A percentile compares a stretch with the other conserved stretches of the same genome.
phyloP scores from a whole-genome alignment of 2,888 invertebrate species.

The Apodemia duryi region DNA sequence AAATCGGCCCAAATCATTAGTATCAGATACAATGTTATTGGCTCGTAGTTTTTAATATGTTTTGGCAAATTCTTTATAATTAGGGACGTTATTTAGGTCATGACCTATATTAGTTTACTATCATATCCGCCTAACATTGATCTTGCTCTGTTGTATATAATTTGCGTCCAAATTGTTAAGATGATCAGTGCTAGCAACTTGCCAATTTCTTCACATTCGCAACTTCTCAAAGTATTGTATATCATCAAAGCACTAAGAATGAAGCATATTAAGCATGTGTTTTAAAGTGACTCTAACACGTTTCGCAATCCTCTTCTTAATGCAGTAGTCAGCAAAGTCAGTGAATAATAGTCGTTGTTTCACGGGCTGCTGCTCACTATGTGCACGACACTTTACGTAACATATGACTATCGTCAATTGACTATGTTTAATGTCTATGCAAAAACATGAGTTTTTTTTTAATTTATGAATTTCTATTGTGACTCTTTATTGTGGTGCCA shows the following conservation, averaged over 20 bases:
- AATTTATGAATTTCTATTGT: not conserved
- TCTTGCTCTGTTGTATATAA: conserved; percentile 13
- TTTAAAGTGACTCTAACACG: conserved; percentile 16
- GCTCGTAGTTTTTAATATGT: not conserved
- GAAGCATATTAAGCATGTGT: conserved; percentile 1
- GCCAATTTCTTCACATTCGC: not conserved
- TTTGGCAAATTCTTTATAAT: too few species aligned
- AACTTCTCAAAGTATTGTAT: not conserved
- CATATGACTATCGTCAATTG: conserved; percentile 37
- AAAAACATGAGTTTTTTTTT: not conserved
- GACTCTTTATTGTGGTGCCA: too few species aligned
- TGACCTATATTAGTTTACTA: too few species aligned
- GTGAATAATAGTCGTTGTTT: conserved; percentile 51
- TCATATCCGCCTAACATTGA: conserved; percentile 22
- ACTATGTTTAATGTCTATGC: not conserved
- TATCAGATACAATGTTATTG: not conserved
- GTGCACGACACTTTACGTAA: conserved; percentile 56
- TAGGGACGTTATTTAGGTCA: too few species aligned
- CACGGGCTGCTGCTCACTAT: conserved; percentile 52
- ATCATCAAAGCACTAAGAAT: not conserved
- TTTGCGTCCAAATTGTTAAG: conserved; percentile 20
- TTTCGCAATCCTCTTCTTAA: conserved; percentile 25
- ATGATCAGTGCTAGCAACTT: not conserved
- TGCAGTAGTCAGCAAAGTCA: conserved; percentile 34
- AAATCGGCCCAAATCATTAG: too few species aligned